Evolutionary conservation across 2,888 invertebrate genomes (phyloP), one percentile per base, ranked within the genome.

Genomic region (Agrotis clavis): DNA sequence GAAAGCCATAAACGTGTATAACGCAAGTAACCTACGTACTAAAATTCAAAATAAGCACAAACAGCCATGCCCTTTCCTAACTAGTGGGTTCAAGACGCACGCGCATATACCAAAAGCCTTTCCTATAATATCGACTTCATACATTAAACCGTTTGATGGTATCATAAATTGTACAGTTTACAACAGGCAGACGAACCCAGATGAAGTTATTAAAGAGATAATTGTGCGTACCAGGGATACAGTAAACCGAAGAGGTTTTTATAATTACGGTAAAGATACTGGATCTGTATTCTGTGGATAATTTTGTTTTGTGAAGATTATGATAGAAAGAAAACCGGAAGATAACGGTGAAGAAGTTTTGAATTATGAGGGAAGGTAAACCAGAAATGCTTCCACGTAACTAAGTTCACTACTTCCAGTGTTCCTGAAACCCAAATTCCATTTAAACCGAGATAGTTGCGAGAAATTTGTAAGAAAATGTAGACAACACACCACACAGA

Each of bases 201-300:
- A 82, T 83, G 59, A 73, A 76, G 81, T 71, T 73, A 75, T 83
- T 83, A 80, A 59, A 18, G 30, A 57, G 21, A 59, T 79, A 68
- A 68, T 83, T 62, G 78, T n/a, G 61, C 25, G 18, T 21, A 35
- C n/a, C 50, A 56, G 62, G 61, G 68, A 57, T 53, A n/a, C 53
- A 35, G 65, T 47, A 60, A 48, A 78, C 63, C 56, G 59, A 47
- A 59, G 19, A 9, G 1, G 25, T 67, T 59, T 65, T 59, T 59
- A 48, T 62, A 50, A 56, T 56, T 65, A 64, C 30, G 30, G 30
- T 60, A 14, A 35, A 56, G 14, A 48, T 35, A 53, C 9, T n/a
- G 4, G n/a, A 41, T 61, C 14, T 65, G 16, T 6, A 19, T 51
- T 50, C 21, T 1, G 16, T 41, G 19, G 13, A 41, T 67, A 9